Base-by-base conservation (phyloP, 2,113 vertebrate genomes). In the Bufo gargarizans region DNA sequence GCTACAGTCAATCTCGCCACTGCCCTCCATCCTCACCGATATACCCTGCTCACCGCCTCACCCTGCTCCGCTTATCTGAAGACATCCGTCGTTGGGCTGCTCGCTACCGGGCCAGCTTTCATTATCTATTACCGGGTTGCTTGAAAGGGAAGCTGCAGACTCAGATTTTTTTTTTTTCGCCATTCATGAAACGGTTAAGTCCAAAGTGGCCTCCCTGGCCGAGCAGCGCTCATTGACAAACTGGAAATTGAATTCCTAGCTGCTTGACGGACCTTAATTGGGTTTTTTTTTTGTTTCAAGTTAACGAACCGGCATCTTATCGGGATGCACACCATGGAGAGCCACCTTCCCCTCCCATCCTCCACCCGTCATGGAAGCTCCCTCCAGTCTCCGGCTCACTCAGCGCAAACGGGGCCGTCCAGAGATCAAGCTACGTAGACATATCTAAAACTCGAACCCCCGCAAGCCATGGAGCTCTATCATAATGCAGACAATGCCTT, bases 401-500 rank as follows among this genome's bases (percentile, higher is more conserved):
- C 7, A 65, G 50, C 17, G 19, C 50, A 78, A 56, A 82, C 45
- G 10, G 47, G 47, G 69, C 63, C 81, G 63, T 69, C 81, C 81
- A 83, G 11, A 53, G 6, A 50, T 53, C 45, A n/a, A 83, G 63
- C 81, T 61, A 76, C 43, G 33, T 47, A 53, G 50, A 74, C 87
- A 88, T 88, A 88, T 88, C 87, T 78, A 67, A 82, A 65, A 58
- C 33, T 33, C 33, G 33, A 33, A 83, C 49, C 82, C 33, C 82
- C 20, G 63, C 77, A 65, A 81, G 87, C 87, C 87, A 84, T 78
- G 87, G 87, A 88, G 87, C 63, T 83, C 87, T 77, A 20, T 49
- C 19, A 69, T 22, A n/a, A 65, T 78, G 87, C 81, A 88, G 87
- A 88, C 87, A 88, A 84, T 84, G 87, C 87, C 87, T 69, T 55